phyloP scores from a whole-genome alignment of 2,797 vertebrate genomes.

The Luscinia luscinia region DNA sequence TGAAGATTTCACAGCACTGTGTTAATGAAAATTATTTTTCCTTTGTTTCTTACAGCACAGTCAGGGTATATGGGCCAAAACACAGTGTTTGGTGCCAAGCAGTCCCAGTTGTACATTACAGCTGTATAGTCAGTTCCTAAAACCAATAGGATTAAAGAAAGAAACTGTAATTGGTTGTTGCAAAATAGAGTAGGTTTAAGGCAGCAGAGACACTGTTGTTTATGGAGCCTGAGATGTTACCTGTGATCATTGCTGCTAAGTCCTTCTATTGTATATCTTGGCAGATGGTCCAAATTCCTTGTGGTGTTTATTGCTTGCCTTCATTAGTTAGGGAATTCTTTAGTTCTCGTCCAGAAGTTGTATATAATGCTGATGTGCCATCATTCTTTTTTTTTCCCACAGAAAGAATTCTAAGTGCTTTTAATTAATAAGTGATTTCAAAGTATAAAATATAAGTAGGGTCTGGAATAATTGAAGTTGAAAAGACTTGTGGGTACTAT shows the following conservation, averaged over 20 bases:
- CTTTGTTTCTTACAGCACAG: background rate
- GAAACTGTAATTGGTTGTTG: background rate
- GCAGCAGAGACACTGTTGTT: background rate
- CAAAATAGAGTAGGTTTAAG: background rate
- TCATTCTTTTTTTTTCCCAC: background rate
- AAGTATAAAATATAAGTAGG: background rate
- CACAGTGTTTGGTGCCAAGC: background rate
- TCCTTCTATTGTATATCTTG: background rate
- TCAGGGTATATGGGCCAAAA: background rate
- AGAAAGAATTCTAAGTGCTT: background rate
- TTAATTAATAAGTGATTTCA: background rate
- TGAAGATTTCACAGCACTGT: background rate
- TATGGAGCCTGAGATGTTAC: background rate
- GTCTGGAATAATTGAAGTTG: background rate
- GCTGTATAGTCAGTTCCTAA: background rate
- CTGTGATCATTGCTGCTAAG: background rate
- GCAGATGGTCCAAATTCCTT: background rate
- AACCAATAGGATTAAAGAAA: background rate
- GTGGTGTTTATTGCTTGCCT: background rate
- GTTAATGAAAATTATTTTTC: background rate
- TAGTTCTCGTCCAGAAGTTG: background rate
- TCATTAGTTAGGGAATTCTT: background rate
- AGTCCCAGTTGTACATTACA: background rate
- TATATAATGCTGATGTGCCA: background rate
- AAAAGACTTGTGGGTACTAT: background rate